These are phyloP conservation scores for Clusia tigrina DNA, from an alignment of 2,888 invertebrate species.

Conservation along the genomic window DNA sequence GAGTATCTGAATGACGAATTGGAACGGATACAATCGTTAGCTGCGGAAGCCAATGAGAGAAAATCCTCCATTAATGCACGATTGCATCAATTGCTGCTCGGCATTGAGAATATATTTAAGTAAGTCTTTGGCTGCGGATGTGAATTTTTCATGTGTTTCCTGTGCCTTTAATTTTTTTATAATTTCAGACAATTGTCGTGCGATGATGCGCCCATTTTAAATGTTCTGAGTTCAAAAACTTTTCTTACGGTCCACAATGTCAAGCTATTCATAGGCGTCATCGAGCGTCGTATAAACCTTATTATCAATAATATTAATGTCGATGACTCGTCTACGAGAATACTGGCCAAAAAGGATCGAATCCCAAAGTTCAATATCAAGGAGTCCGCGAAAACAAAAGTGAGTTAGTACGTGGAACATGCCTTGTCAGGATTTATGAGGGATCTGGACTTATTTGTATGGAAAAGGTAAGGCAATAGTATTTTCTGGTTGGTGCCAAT, in stretches of 20 bases:
- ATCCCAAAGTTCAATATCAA: constrained; percentile 64
- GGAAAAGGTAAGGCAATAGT: no score
- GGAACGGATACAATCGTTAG: constrained; percentile 49
- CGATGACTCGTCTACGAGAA: constrained; percentile 58
- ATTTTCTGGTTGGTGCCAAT: no score
- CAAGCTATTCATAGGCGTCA: constrained; percentile 80
- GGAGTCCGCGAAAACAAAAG: constrained; percentile 60
- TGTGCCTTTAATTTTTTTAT: background rate
- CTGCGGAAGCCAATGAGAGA: constrained; percentile 51
- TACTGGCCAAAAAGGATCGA: constrained; percentile 61
- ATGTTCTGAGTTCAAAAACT: constrained; percentile 76
- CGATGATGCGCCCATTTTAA: constrained; percentile 75
- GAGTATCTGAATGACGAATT: constrained; percentile 52
- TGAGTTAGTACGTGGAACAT: no score
- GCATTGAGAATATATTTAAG: constrained; percentile 66
- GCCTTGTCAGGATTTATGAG: no score
- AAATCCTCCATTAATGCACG: constrained; percentile 49
- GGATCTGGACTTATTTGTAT: no score
- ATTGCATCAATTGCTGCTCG: constrained; percentile 63
- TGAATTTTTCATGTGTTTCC: background rate
- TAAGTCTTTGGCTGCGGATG: constrained; percentile 24
- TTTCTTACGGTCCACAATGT: constrained; percentile 79
- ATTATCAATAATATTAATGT: constrained; percentile 56
- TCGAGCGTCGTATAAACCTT: constrained; percentile 73
- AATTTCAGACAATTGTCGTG: constrained; percentile 72